A percentile compares a stretch with the other conserved stretches of the same genome.
Conservation (phyloP, 2,888 invertebrate species). For the Diabrotica balteata region DNA sequence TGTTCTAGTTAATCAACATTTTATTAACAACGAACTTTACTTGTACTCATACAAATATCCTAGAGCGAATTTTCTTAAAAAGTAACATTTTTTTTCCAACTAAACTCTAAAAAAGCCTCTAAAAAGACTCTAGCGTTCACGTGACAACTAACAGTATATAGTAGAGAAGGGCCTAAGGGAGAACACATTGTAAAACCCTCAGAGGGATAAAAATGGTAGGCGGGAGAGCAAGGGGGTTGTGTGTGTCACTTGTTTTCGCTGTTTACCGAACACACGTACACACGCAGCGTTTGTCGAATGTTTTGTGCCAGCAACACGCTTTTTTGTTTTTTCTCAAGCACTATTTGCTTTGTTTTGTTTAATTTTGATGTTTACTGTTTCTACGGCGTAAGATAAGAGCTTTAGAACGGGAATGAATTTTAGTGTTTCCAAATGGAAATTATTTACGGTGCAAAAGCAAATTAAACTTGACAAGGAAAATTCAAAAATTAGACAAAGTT, state of each 20-base stretch:
- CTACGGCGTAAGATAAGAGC: conserved; percentile 25
- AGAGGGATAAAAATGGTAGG: conserved; percentile 4
- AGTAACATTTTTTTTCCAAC: too few relatives aligned
- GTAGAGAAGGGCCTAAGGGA: conserved; percentile 15
- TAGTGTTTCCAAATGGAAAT: conserved; percentile 1
- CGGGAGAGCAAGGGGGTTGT: conserved; percentile 1
- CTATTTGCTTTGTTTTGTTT: conserved; percentile 51
- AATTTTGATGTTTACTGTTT: conserved; percentile 41
- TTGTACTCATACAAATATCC: too few relatives aligned
- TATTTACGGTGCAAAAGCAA: too few relatives aligned
- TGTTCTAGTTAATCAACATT: too few relatives aligned
- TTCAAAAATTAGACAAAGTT: too few relatives aligned
- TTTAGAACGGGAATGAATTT: conserved; percentile 4
- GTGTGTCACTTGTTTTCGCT: conserved; percentile 27
- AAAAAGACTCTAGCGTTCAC: conserved; percentile 12
- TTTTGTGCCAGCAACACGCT: conserved; percentile 51
- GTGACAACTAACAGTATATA: conserved; percentile 22
- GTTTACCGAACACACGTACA: conserved; percentile 32
- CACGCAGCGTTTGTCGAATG: conserved; percentile 57
- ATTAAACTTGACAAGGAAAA: too few relatives aligned
- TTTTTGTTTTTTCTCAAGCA: conserved; percentile 46
- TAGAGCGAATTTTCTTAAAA: too few relatives aligned
- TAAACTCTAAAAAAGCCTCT: background rate
- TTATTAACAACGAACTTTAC: too few relatives aligned
- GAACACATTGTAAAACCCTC: conserved; percentile 22